Evolutionary conservation across 2,888 invertebrate species (phyloP).

Genomic region (Apamea monoglypha): DNA sequence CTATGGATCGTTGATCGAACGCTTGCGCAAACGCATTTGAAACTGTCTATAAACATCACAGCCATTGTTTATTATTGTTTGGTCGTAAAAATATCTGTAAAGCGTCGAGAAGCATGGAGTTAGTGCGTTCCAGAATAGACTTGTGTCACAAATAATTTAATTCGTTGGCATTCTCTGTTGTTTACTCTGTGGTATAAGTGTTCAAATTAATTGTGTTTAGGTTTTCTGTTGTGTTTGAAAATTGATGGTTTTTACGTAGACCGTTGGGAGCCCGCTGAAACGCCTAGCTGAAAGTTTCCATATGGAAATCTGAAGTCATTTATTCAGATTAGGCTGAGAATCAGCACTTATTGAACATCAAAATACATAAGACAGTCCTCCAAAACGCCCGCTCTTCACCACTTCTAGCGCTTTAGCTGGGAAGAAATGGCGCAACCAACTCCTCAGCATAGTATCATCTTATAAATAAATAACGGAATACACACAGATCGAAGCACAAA

Average conservation of each 20-base stretch:
- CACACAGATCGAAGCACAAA: neutral
- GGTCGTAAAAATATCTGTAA: slow-evolving; percentile 30
- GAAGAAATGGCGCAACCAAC: neutral
- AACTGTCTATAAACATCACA: slow-evolving; percentile 31
- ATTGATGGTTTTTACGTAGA: neutral
- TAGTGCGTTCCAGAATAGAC: slow-evolving; percentile 14
- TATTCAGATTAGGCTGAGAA: neutral
- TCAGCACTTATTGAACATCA: neutral
- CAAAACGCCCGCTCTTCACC: neutral
- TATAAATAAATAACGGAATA: neutral
- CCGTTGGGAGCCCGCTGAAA: neutral
- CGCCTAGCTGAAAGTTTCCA: neutral
- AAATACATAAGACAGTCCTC: neutral
- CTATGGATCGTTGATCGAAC: slow-evolving; percentile 33
- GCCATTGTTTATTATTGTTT: slow-evolving; percentile 40
- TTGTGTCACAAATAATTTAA: slow-evolving; percentile 31
- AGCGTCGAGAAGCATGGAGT: slow-evolving; percentile 4
- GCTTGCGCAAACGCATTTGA: slow-evolving; percentile 35
- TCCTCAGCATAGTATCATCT: neutral
- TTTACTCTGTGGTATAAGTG: slow-evolving; percentile 11
- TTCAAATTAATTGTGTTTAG: slow-evolving; percentile 16
- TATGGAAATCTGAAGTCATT: neutral
- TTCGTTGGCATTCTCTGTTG: slow-evolving; percentile 40
- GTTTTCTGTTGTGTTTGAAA: slow-evolving; percentile 2
- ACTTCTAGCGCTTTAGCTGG: neutral